Evolutionary conservation across 2,888 invertebrate species (phyloP), one percentile per base, ranked within the genome.

Genomic region (Neuroscelio doddi): DNA sequence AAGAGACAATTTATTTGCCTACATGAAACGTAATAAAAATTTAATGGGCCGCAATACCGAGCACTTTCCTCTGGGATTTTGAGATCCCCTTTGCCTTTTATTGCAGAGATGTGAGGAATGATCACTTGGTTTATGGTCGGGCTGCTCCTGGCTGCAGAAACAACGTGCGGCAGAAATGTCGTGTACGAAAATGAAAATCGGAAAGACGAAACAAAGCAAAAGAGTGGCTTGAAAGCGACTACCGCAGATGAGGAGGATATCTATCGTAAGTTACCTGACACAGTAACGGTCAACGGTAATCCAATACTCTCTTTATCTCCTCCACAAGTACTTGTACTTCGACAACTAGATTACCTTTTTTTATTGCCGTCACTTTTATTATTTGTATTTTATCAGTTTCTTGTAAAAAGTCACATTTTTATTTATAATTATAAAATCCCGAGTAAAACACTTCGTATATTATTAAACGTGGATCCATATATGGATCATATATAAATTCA

Each of bases 41-140:
- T 52, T 66, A 62, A 66, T 58, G 50, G 39, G 61, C 42, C 45
- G 17, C 56, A 61, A 66, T 61, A 66, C 56, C 44, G 41, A 56
- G 50, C 53, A 44, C 52, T 66, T 59, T 65, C 59, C 30, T 3
- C 10, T 41, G 51, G 36, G 62, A 62, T 66, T 57, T 62, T 53
- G 57, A 53, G 66, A 66, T 57, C 55, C 55, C 38, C 38, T 67
- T 64, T 57, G 46, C 42, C 67, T 77, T 64, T 75, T 71, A 58
- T 78, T 77, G 55, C 78, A 83, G 84, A 83, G 80, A 84, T 84
- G 84, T 84, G 78, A 84, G 84, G 84, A 82, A 84, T 84, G 84
- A 84, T 83, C 83, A 83, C 82, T 82, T 84, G 83, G 84, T 78
- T 83, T 79, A 83, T 84, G 84, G 82, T 83, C 74, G 84, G 84